Evolutionary conservation across 2,888 invertebrate genomes (phyloP).

Genomic region (Apodemia duryi): DNA sequence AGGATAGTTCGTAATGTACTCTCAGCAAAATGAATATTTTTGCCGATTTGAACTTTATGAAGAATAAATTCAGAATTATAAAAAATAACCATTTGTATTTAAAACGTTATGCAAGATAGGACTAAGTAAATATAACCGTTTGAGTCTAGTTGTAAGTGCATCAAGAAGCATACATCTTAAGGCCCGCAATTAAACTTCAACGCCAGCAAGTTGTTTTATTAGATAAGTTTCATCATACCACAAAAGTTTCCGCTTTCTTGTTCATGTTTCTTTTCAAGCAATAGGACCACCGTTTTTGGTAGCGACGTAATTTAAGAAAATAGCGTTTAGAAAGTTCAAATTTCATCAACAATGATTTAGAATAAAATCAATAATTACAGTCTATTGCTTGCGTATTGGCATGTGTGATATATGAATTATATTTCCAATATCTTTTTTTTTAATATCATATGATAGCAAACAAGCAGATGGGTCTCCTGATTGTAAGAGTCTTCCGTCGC

Average conservation of each 20-base stretch:
- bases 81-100: neutral
- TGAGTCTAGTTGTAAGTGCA: neutral
- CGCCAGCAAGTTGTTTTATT: neutral
- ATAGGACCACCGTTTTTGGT: neutral
- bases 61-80: neutral
- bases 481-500: too few species aligned
- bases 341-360: neutral
- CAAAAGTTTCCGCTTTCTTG: neutral
- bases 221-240: neutral
- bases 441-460: too few species aligned
- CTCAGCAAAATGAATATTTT: too few species aligned
- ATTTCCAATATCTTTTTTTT: too few species aligned
- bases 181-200: conserved; percentile 14
- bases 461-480: too few species aligned
- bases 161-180: neutral
- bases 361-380: too few species aligned
- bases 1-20: too few species aligned
- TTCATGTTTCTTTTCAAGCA: neutral
- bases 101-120: neutral
- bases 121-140: neutral
- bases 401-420: too few species aligned
- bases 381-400: too few species aligned
- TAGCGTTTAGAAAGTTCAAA: neutral
- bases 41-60: neutral
- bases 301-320: neutral